Percentiles rank a stretch among this genome's conserved stretches.
These are phyloP conservation scores for Galemys pyrenaicus DNA, from an alignment of 2,113 vertebrate genomes.

Conservation along the genomic window DNA sequence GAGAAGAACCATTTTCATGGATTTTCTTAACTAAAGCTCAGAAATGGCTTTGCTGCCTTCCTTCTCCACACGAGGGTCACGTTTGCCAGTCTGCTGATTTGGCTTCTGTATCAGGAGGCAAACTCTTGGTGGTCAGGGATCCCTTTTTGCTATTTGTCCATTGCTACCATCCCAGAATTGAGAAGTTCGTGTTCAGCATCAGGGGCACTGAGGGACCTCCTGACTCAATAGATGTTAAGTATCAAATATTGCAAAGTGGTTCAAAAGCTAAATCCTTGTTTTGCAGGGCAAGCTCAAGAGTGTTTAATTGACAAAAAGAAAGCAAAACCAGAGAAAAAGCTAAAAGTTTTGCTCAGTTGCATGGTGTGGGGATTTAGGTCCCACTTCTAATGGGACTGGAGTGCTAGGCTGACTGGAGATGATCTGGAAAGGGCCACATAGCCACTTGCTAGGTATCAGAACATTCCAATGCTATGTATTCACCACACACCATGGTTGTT, in stretches of 20 bases:
- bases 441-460: fast-evolving
- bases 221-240: background rate
- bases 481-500: background rate
- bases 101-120: background rate
- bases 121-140: background rate
- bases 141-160: background rate
- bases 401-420: fast-evolving
- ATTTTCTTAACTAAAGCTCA: background rate
- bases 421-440: fast-evolving
- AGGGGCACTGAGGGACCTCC: background rate
- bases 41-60: background rate
- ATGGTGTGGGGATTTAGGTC: fast-evolving
- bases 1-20: background rate
- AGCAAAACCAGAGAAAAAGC: background rate
- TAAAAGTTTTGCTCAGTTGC: fast-evolving
- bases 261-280: background rate
- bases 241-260: background rate
- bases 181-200: background rate
- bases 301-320: background rate
- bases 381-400: fast-evolving
- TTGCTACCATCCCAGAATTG: background rate
- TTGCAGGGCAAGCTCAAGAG: background rate
- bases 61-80: fast-evolving
- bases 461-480: background rate
- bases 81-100: background rate